Conservation (phyloP, 1,140 invertebrate genomes). For the Thrips palmi region DNA sequence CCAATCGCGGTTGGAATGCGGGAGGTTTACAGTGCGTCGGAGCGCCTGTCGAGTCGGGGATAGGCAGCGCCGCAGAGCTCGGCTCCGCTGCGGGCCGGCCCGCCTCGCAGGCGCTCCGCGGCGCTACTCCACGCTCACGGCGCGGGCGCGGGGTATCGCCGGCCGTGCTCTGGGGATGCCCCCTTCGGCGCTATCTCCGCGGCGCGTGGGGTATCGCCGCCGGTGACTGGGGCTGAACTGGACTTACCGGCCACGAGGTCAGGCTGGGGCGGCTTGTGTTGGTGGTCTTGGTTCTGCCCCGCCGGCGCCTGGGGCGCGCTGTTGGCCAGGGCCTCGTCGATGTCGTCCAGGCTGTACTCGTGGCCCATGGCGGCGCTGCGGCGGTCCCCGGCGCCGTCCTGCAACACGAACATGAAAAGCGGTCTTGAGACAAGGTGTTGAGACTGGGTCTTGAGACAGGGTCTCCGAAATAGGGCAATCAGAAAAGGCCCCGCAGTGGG, state of each 20-base stretch:
- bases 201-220: slow-evolving; percentile 18
- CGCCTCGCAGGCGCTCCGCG: too few species aligned
- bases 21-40: neutral
- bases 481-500: too few species aligned
- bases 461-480: slow-evolving; percentile 26
- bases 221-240: slow-evolving; percentile 17
- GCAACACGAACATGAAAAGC: too few species aligned
- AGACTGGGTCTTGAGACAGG: slow-evolving; percentile 27
- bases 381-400: too few species aligned
- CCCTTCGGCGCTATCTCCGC: neutral
- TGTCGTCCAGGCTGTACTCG: slow-evolving; percentile 45
- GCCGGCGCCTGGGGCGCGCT: too few species aligned
- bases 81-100: too few species aligned
- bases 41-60: too few species aligned
- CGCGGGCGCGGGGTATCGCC: too few species aligned
- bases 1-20: neutral
- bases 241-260: slow-evolving; percentile 58
- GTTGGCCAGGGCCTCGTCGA: slow-evolving; percentile 34
- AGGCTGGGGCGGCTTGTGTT: slow-evolving; percentile 33
- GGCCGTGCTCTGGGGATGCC: too few species aligned
- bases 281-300: too few species aligned
- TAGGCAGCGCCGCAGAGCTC: neutral
- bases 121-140: too few species aligned
- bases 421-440: too few species aligned
- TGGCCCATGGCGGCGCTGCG: slow-evolving; percentile 19